A percentile compares a stretch with the other conserved stretches of the same genome.
Evolutionary conservation across 1,140 invertebrate species (phyloP).

Genomic region (Drosophila sucinea): DNA sequence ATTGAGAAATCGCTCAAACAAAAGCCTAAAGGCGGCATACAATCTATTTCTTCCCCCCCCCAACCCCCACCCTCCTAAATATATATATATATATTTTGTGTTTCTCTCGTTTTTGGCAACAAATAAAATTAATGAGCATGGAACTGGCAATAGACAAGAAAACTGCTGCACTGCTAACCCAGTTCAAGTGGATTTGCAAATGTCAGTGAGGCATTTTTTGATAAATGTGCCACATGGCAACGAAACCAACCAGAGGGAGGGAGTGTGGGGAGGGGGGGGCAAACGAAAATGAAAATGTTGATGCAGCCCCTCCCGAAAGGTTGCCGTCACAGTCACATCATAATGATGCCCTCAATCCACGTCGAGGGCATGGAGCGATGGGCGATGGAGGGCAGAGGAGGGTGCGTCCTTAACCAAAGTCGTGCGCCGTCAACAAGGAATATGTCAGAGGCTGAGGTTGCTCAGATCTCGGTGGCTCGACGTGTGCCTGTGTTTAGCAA

Average conservation of each 20-base stretch:
- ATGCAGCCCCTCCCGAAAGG: conserved; percentile 70
- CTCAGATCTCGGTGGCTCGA: conserved; percentile 54
- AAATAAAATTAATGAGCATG: conserved; percentile 71
- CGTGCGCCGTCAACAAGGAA: conserved; percentile 78
- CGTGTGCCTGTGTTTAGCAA: conserved; percentile 76
- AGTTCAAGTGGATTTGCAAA: conserved; percentile 73
- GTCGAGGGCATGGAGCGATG: conserved; percentile 7
- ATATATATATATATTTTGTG: neutral
- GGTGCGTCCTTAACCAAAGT: conserved; percentile 58
- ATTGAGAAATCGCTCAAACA: conserved; percentile 63
- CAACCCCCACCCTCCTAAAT: neutral
- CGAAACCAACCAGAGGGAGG: neutral
- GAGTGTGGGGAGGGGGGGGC: neutral
- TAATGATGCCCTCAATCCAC: conserved; percentile 77
- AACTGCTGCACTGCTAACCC: conserved; percentile 60
- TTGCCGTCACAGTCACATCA: conserved; percentile 74
- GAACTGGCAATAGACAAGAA: conserved; percentile 37
- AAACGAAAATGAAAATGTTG: conserved; percentile 76
- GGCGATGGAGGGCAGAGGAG: conserved; percentile 1
- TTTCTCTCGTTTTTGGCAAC: conserved; percentile 33
- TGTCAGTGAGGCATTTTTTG: conserved; percentile 76
- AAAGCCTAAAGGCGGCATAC: conserved; percentile 44
- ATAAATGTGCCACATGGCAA: conserved; percentile 75
- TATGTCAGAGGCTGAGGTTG: conserved; percentile 72
- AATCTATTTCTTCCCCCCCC: conserved; percentile 25